phyloP scores from a whole-genome alignment of 2,797 vertebrate genomes.

The Arnoldichthys spilopterus region DNA sequence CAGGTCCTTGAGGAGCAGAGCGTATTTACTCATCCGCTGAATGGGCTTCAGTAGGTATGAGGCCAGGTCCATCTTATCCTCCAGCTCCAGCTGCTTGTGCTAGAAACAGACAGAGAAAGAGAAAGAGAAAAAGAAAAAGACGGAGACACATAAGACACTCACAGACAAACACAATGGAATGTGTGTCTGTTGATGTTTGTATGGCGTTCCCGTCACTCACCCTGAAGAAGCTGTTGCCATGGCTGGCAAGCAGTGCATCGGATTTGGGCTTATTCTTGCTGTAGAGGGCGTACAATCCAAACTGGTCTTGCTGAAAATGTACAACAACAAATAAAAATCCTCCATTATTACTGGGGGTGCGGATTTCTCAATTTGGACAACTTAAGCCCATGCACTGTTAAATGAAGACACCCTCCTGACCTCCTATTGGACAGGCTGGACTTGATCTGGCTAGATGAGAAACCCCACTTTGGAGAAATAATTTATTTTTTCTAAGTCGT shows the following conservation, averaged over 20 bases:
- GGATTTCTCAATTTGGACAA: background rate
- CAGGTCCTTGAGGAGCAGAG: conserved; percentile 84
- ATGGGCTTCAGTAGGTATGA: conserved; percentile 78
- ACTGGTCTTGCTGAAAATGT: conserved; percentile 88
- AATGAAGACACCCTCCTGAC: background rate
- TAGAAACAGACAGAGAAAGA: conserved; percentile 47
- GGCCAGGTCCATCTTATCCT: conserved; percentile 85
- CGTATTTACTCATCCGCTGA: conserved; percentile 88
- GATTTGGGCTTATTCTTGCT: conserved; percentile 98
- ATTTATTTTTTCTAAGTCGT: background rate
- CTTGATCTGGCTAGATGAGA: background rate
- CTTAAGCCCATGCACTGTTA: background rate
- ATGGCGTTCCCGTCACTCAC: conserved; percentile 71
- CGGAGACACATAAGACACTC: background rate
- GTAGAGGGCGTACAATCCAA: conserved; percentile 91
- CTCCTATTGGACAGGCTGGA: background rate
- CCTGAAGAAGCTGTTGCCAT: conserved; percentile 92
- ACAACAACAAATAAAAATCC: background rate
- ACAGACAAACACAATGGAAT: background rate
- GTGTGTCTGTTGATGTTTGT: conserved; percentile 1
- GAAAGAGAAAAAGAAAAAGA: background rate
- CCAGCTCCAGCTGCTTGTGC: conserved; percentile 85
- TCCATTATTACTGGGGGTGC: conserved; percentile 14
- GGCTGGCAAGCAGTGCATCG: conserved; percentile 86
- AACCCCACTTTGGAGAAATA: background rate